Conservation (phyloP, 2,113 vertebrate species). For the Brachyhypopomus gauderio region DNA sequence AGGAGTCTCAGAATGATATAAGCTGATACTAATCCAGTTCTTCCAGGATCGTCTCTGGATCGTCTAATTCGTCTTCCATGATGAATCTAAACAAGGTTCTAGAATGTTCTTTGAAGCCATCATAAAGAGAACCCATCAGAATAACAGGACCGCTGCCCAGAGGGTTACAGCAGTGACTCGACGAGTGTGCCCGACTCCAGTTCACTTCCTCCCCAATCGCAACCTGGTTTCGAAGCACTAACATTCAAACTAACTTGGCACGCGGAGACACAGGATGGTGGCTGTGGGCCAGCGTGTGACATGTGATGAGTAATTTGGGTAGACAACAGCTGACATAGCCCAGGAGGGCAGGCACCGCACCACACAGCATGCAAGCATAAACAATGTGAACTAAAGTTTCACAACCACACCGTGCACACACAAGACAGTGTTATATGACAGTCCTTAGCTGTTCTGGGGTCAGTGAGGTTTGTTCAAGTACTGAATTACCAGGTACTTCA, state of each 20-base stretch:
- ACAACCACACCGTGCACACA: background rate
- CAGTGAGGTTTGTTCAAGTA: background rate
- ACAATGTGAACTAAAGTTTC: constrained; percentile 16
- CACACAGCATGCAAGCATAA: background rate
- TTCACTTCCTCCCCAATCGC: background rate
- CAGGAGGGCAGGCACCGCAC: background rate
- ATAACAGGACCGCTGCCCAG: too few relatives aligned
- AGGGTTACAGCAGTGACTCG: too few relatives aligned
- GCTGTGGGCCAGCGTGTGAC: background rate
- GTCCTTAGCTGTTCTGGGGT: background rate
- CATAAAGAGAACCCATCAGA: too few relatives aligned
- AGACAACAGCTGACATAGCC: constrained; percentile 14
- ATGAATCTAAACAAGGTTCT: too few relatives aligned
- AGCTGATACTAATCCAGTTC: too few relatives aligned
- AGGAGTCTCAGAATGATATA: too few relatives aligned
- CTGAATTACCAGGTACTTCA: too few relatives aligned
- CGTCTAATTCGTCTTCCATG: too few relatives aligned
- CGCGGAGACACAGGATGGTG: background rate
- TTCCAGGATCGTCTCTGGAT: too few relatives aligned
- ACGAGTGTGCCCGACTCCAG: background rate
- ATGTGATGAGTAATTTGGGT: constrained; percentile 5
- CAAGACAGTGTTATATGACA: background rate
- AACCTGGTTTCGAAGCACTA: too few relatives aligned
- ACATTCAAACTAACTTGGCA: background rate
- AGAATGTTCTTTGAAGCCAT: too few relatives aligned